Base-by-base conservation (phyloP, 1,140 invertebrate species). In the Drosophila nebulosa region DNA sequence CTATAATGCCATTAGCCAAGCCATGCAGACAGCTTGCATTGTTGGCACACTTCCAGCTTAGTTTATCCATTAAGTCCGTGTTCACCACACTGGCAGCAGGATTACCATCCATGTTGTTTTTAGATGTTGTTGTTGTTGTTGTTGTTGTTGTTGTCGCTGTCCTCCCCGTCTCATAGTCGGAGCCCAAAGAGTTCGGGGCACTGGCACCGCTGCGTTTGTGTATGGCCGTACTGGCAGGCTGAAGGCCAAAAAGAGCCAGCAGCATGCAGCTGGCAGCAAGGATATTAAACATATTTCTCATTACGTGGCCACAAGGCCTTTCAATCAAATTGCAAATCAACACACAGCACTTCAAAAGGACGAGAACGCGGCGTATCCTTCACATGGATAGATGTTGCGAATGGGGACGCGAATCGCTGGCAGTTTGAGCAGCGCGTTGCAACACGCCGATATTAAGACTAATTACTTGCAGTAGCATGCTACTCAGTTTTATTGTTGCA, bases 401-500 rank as follows among this genome's bases (percentile, higher is more conserved):
- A 36, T 16, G 10, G n/a, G 6, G 35, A 55, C 36, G 35, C 46
- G 72, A 81, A 52, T 55, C 56, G 64, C 62, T 81, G 55, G 78
- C 83, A 69, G 70, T 63, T 76, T 66, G 55, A 79, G 79, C 84
- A 88, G 78, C 69, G 84, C 61, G 57, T 83, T 83, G 76, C 76
- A 79, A 79, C 76, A 74, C 56, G 71, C 66, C 67, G 66, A 57
- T 73, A 69, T 83, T 64, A 74, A 88, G 83, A 91, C 90, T 91
- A 91, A 91, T 90, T 90, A 90, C 74, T 75, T 71, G 73, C 63
- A 30, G 65, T 85, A 36, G 72, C 74, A 79, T 89, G 90, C 90
- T 75, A 89, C 90, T 79, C 89, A 81, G 89, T 91, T 91, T 91
- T 91, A 91, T 91, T 90, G 90, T 88, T 86, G 74, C 51, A 30